phyloP scores from a whole-genome alignment of 2,113 vertebrate genomes.

The Shinisaurus crocodilurus region DNA sequence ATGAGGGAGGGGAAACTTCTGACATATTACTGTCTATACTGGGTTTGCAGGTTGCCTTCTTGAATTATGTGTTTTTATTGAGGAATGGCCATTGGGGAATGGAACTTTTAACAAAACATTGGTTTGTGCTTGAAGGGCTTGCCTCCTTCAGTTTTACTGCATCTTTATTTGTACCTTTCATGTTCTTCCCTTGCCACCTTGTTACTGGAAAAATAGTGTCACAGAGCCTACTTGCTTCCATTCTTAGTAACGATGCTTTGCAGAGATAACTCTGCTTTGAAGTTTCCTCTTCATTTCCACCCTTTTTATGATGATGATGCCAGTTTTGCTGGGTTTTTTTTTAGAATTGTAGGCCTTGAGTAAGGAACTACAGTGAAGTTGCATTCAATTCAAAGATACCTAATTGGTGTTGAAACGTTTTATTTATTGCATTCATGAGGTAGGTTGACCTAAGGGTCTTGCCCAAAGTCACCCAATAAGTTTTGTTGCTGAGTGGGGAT shows the following conservation, averaged over 20 bases:
- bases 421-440: neutral
- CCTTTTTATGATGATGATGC: neutral
- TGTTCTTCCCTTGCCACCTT: neutral
- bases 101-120: neutral
- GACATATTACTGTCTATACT: neutral
- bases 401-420: neutral
- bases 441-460: neutral
- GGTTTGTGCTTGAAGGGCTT: neutral
- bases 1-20: neutral
- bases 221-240: neutral
- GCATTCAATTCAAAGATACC: neutral
- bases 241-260: neutral
- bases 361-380: neutral
- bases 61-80: neutral
- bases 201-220: neutral
- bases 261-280: neutral
- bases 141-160: neutral
- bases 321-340: neutral
- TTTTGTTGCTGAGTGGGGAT: neutral
- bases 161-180: neutral
- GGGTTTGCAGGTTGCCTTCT: neutral
- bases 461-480: neutral
- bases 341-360: neutral
- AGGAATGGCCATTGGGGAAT: neutral
- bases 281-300: neutral